These are phyloP conservation scores for Limonius californicus DNA, from an alignment of 1,140 invertebrate genomes.

Conservation along the genomic window DNA sequence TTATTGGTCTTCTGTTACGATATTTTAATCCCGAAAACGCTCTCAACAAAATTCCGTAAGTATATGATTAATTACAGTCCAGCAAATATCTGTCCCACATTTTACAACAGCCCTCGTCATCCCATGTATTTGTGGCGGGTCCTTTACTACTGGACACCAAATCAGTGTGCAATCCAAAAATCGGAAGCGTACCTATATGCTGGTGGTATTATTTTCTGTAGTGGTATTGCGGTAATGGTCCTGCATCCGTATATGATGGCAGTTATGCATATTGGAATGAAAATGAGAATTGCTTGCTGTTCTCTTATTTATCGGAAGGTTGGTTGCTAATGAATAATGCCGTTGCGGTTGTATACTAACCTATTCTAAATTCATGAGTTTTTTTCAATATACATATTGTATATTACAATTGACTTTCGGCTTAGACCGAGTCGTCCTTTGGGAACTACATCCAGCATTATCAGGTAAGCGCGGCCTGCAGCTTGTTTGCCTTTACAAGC, in stretches of 20 bases:
- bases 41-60: neutral
- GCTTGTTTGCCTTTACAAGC: too few relatives aligned
- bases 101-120: too few relatives aligned
- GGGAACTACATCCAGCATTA: too few relatives aligned
- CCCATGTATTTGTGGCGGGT: constrained; percentile 21
- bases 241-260: constrained; percentile 71
- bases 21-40: constrained; percentile 34
- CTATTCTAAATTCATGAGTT: neutral
- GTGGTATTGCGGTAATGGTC: constrained; percentile 58
- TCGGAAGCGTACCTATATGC: constrained; percentile 58
- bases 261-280: constrained; percentile 66
- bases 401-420: too few relatives aligned
- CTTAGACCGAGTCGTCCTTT: too few relatives aligned
- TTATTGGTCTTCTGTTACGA: constrained; percentile 45
- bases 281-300: constrained; percentile 66
- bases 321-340: constrained; percentile 16
- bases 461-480: too few relatives aligned
- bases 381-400: too few relatives aligned
- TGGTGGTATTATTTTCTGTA: constrained; percentile 58
- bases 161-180: constrained; percentile 46
- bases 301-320: constrained; percentile 75
- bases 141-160: constrained; percentile 49
- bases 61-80: neutral
- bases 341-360: too few relatives aligned
- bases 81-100: neutral